A percentile compares a stretch with the other conserved stretches of the same genome.
phyloP scores from a whole-genome alignment of 2,797 vertebrate species.

The Sebastes kiyomatsui region DNA sequence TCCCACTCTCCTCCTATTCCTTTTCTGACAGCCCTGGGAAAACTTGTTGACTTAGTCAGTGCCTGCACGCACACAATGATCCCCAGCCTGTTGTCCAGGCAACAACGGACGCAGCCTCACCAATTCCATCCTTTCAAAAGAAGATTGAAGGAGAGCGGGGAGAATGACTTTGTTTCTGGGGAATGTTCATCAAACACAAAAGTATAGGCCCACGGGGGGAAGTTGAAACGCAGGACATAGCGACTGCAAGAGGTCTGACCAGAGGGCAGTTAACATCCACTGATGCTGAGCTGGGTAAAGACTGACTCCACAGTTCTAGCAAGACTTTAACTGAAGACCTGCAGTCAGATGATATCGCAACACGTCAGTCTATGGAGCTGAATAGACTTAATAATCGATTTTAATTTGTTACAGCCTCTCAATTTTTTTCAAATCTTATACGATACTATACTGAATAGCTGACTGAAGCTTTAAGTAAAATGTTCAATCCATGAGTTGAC shows the following conservation, averaged over 20 bases:
- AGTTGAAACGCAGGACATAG: slow-evolving; percentile 1
- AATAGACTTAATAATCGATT: neutral
- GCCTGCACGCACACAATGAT: slow-evolving; percentile 69
- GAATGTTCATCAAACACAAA: slow-evolving; percentile 69
- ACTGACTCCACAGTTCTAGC: neutral
- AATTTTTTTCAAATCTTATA: neutral
- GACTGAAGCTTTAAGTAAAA: too few species aligned
- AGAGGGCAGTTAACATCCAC: slow-evolving; percentile 30
- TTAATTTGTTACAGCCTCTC: neutral
- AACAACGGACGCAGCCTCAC: slow-evolving; percentile 73
- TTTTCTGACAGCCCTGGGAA: slow-evolving; percentile 82
- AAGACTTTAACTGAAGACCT: slow-evolving; percentile 1
- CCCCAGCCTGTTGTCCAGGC: slow-evolving; percentile 72
- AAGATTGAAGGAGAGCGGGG: slow-evolving; percentile 65
- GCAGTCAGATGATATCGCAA: neutral
- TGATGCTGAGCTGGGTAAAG: neutral
- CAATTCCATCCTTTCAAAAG: slow-evolving; percentile 73
- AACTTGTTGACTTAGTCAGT: slow-evolving; percentile 78
- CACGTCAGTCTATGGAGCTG: neutral
- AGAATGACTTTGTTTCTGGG: slow-evolving; percentile 76
- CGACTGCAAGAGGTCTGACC: slow-evolving; percentile 16
- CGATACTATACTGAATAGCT: too few species aligned
- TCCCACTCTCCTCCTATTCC: slow-evolving; percentile 47
- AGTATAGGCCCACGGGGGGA: slow-evolving; percentile 17
- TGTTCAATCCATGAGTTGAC: too few species aligned